Evolutionary conservation across 2,797 vertebrate species (phyloP).

Genomic region (Acanthurus leucopareius): DNA sequence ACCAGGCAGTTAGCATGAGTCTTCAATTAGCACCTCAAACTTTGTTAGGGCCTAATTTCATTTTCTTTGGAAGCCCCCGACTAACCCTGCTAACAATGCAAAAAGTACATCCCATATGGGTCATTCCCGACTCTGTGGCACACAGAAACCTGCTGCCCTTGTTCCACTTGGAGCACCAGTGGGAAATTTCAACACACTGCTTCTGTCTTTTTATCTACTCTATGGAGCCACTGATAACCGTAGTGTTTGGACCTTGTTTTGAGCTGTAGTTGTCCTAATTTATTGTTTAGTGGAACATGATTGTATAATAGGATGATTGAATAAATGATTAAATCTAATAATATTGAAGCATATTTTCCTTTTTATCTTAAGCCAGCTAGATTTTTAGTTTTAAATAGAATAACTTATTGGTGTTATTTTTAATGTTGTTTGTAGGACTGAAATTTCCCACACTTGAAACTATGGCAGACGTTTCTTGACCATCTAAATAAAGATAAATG

Average conservation of each 20-base stretch:
- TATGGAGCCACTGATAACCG: background rate
- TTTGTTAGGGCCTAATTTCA: constrained; percentile 76
- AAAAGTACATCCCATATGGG: constrained; percentile 19
- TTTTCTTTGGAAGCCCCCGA: constrained; percentile 73
- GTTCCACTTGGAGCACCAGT: constrained; percentile 30
- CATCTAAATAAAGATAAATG: constrained; percentile 14
- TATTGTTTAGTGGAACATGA: background rate
- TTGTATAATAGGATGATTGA: background rate
- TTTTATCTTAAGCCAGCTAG: too few relatives aligned
- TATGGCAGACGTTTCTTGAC: background rate
- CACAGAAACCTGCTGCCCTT: constrained; percentile 18
- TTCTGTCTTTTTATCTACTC: constrained; percentile 9
- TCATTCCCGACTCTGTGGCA: constrained; percentile 27
- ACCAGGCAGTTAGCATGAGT: constrained; percentile 59
- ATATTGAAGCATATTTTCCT: too few relatives aligned
- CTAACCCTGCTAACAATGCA: constrained; percentile 37
- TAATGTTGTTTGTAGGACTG: background rate
- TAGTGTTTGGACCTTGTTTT: background rate
- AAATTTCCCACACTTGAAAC: background rate
- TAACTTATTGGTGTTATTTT: background rate
- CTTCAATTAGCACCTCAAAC: constrained; percentile 79
- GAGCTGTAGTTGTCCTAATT: background rate
- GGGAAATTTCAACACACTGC: constrained; percentile 28
- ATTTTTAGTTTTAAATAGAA: background rate
- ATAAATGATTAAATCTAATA: background rate